A percentile compares a stretch with the other conserved stretches of the same genome.
Conservation (phyloP, 2,888 invertebrate species). For the Leucophenga maculata region DNA sequence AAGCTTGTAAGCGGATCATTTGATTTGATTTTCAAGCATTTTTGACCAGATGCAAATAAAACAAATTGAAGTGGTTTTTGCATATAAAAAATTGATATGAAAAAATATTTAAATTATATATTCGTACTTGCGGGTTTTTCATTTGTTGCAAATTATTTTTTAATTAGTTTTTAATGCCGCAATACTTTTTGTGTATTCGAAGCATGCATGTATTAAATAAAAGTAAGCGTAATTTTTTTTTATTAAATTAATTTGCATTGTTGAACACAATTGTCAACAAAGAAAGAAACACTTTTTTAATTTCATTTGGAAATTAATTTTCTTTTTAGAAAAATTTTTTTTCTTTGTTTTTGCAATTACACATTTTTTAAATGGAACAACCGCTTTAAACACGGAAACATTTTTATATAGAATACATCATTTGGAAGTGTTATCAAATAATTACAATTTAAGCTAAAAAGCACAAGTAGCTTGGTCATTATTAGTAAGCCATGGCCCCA, state of each 20-base stretch:
- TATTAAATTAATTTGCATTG: not conserved
- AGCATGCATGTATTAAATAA: conserved; percentile 2
- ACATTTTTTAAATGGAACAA: not conserved
- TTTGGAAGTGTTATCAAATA: too few relatives aligned
- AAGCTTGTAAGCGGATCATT: conserved; percentile 22
- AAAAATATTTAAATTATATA: too few relatives aligned
- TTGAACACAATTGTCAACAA: conserved; percentile 3
- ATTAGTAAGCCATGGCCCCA: too few relatives aligned
- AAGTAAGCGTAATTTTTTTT: not conserved
- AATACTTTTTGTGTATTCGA: not conserved
- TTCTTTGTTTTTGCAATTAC: not conserved
- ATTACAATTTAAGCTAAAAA: too few relatives aligned
- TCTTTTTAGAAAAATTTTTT: not conserved
- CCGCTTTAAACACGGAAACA: too few relatives aligned
- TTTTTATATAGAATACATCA: too few relatives aligned
- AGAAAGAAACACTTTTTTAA: not conserved
- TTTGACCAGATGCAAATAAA: not conserved
- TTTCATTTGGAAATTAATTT: not conserved
- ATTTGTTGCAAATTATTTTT: conserved; percentile 37
- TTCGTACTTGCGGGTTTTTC: not conserved
- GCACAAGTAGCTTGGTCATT: too few relatives aligned
- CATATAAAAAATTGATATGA: too few relatives aligned
- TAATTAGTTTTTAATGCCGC: conserved; percentile 34
- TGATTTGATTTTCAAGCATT: not conserved
- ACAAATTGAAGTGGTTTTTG: not conserved